Conservation (phyloP, 2,113 vertebrate genomes). For the Crypturellus undulatus region DNA sequence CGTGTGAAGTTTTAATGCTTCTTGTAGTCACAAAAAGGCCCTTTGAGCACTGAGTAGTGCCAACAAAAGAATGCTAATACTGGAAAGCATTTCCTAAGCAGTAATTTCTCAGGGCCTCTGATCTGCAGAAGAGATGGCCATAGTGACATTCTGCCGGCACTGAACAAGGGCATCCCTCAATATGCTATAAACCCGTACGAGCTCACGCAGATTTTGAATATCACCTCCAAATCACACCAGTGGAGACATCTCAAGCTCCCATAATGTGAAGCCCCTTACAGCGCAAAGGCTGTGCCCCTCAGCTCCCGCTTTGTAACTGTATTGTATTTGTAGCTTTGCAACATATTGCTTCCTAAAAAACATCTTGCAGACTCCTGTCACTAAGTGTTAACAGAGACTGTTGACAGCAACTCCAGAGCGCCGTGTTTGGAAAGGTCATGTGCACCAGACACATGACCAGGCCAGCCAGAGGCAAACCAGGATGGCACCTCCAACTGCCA, state of each 20-base stretch:
- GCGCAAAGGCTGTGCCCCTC: not conserved
- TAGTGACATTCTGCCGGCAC: not conserved
- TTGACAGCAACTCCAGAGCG: not conserved
- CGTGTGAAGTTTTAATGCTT: slow-evolving; percentile 12
- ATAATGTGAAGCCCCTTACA: not conserved
- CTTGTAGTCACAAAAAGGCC: not conserved
- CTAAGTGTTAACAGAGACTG: not conserved
- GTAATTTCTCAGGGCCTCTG: not conserved
- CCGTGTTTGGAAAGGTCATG: not conserved
- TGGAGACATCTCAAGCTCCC: not conserved
- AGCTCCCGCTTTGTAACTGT: not conserved
- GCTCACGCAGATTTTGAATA: not conserved
- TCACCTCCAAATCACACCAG: not conserved
- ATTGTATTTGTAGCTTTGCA: too few relatives aligned
- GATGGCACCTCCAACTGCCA: not conserved
- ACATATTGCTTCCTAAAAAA: not conserved
- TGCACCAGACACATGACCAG: not conserved
- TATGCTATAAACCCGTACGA: slow-evolving; percentile 1
- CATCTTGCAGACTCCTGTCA: not conserved
- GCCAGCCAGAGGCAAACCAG: not conserved
- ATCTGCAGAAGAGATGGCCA: not conserved
- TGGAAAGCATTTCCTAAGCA: not conserved
- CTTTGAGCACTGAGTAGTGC: not conserved
- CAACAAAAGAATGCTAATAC: not conserved
- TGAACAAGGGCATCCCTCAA: not conserved